Percentiles rank a stretch among this genome's conserved stretches.
phyloP scores from a whole-genome alignment of 2,888 invertebrate genomes.

The Deroplatys truncata region DNA sequence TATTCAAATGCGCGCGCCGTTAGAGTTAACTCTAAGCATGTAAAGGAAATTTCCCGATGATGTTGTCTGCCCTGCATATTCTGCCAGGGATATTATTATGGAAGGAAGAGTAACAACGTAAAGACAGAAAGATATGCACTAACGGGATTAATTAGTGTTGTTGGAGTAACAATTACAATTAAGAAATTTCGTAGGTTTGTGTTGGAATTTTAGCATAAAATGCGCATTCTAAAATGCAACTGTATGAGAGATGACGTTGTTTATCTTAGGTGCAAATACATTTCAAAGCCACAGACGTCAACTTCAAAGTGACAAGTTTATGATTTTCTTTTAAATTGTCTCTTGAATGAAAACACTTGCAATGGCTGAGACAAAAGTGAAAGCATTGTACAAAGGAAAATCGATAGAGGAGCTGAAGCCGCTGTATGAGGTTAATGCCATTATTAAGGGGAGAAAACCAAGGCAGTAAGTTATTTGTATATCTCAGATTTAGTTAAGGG shows the following conservation, averaged over 20 bases:
- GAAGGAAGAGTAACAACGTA: background rate
- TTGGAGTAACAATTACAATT: background rate
- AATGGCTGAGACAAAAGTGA: slow-evolving; percentile 21
- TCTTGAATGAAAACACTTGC: background rate
- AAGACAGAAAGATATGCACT: background rate
- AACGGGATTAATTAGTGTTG: background rate
- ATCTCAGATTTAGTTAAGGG: background rate
- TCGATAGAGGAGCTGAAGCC: slow-evolving; percentile 56
- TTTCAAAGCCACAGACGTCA: background rate
- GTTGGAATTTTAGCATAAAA: background rate
- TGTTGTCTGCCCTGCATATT: background rate
- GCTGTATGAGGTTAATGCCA: slow-evolving; percentile 45
- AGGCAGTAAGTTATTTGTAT: slow-evolving; percentile 47
- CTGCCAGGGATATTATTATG: background rate
- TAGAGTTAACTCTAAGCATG: background rate
- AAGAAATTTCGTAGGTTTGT: background rate
- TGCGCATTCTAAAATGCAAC: background rate
- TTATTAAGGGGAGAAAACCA: slow-evolving; percentile 47
- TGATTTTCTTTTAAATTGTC: background rate
- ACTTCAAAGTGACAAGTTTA: background rate
- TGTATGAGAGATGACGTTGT: background rate
- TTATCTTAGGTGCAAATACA: background rate
- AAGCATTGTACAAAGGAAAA: slow-evolving; percentile 36
- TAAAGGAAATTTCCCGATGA: background rate
- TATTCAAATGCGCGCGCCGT: background rate